Evolutionary conservation across 2,888 invertebrate genomes (phyloP), one percentile per base, ranked within the genome.

Genomic region (Coleophora deauratella): DNA sequence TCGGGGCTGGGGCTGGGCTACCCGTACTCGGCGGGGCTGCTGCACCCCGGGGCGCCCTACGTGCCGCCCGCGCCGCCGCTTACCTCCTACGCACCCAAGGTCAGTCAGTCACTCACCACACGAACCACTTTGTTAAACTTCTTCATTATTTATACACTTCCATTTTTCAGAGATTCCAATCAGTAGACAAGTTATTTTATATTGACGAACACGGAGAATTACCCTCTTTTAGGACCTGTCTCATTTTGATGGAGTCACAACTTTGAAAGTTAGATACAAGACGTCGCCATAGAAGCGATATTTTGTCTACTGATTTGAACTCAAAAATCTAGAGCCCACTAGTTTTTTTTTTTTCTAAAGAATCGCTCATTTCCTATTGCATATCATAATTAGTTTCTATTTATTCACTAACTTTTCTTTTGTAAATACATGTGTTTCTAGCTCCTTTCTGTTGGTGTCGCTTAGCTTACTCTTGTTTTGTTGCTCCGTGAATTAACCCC

Each of bases 1-100:
- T 90, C 91, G 50, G 87, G 89, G 14, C 66, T 93, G 46, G 92
- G 93, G n/a, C 87, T 95, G 45, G 91, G 91, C 47, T 96, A 95
- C 74, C 92, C 95, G 1, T 84, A 84, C 57, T 91, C 91, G 31
- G 90, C 94, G 13, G 90, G 95, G 46, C 81, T 95, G 42, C 82
- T 95, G 47, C 95, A 94, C 80, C 93, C 94, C 35, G 89, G 93
- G 21, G 93, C 95, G 39, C 96, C 96, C 9, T 96, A 96, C 75
- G 94, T 93, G 60, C 95, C 96, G 46, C 95, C 96, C 27, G 92
- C 92, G 69, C 95, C 92, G 70, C 95, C 96, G 65, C 85, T 95
- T 55, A 91, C 94, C 50, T 89, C 95, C 32, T 96, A 95, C 73
- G 93, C 96, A 58, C 95, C 95, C 61, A 96, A 96, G 93, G 96